phyloP scores from a whole-genome alignment of 2,797 vertebrate genomes.

The Lagodon rhomboides region DNA sequence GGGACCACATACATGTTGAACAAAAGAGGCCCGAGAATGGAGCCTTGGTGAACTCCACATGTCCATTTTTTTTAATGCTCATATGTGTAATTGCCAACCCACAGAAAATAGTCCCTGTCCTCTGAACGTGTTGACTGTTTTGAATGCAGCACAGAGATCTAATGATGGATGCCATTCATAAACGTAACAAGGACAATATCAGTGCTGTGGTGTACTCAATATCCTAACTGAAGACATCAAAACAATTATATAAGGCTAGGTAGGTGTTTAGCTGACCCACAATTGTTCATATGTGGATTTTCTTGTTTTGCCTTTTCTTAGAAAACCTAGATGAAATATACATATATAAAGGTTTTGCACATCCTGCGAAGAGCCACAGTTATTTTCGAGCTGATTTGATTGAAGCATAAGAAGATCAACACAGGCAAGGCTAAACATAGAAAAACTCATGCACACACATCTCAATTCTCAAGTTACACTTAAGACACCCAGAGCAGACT shows the following conservation, averaged over 20 bases:
- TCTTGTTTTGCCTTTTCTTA: neutral
- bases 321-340: neutral
- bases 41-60: neutral
- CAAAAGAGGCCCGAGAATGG: neutral
- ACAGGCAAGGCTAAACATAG: neutral
- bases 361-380: neutral
- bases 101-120: too few relatives aligned
- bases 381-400: constrained; percentile 6
- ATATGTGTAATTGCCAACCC: too few relatives aligned
- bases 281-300: neutral
- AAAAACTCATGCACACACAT: neutral
- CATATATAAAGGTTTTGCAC: neutral
- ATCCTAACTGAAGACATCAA: neutral
- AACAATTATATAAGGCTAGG: neutral
- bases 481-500: neutral
- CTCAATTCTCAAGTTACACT: neutral
- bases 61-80: too few relatives aligned
- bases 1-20: neutral
- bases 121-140: neutral
- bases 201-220: neutral
- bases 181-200: neutral
- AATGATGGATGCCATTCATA: neutral
- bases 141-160: neutral
- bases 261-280: neutral
- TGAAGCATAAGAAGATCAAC: neutral